Evolutionary conservation across 1,140 invertebrate species (phyloP), one percentile per base, ranked within the genome.

Genomic region (Drosophila biarmipes): DNA sequence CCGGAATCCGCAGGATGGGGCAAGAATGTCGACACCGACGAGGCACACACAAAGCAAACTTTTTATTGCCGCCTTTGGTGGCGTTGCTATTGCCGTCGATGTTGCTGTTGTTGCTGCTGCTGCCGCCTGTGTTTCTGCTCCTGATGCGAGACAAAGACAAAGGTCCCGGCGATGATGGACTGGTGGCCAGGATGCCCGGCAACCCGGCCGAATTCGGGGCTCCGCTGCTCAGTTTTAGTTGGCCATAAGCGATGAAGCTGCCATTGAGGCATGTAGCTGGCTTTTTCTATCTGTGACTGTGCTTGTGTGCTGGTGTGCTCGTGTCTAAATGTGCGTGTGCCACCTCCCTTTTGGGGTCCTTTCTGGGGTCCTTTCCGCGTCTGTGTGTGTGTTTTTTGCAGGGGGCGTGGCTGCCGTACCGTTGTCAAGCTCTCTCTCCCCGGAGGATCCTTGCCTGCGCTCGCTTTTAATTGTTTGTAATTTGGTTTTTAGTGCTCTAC

Each of bases 391-490:
- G 40, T 27, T 56, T 29, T 49, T 15, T 4, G n/a, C 24, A 31
- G 37, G 54, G 67, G 51, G 57, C 49, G 40, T 46, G 11, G 27
- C 69, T n/a, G 27, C 56, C 42, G 54, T 38, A 55, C 57, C 58
- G 53, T 53, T 61, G 72, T 66, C 57, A 59, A 27, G 55, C 67
- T 42, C 29, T 45, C 15, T 45, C 40, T 46, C 38, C 11, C 38
- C 38, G 24, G 59, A 75, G 61, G 74, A 61, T 78, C 64, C 78
- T 71, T 74, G 27, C 63, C 52, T 64, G 49, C 64, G 54, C 38
- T 81, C 62, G 69, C 56, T 73, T 80, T 86, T 86, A 86, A 86
- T 86, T 87, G 81, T 72, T 82, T 78, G 81, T 69, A 81, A 87
- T 86, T 86, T 86, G 53, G 69, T 69, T 86, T 86, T 87, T 81